Percentiles rank a stretch among this genome's conserved stretches.
Evolutionary conservation across 2,888 invertebrate genomes (phyloP).

Genomic region (Chouioia cunea): DNA sequence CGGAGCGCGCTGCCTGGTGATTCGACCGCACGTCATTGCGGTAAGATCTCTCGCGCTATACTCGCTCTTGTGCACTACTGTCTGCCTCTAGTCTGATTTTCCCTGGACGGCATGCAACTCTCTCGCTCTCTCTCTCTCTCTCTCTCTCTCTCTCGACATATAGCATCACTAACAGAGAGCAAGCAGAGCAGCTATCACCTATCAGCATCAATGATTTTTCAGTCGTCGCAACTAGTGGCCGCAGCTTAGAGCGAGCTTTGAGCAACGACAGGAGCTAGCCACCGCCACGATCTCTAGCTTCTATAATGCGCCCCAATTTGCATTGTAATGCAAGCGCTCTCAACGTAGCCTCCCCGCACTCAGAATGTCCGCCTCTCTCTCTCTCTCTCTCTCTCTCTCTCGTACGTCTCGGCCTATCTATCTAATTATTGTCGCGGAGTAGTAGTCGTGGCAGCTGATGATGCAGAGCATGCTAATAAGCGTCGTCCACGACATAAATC

Average conservation of each 20-base stretch:
- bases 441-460: conserved; percentile 56
- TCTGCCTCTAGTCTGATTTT: conserved; percentile 39
- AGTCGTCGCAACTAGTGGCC: too few relatives aligned
- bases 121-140: conserved; percentile 17
- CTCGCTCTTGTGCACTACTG: neutral
- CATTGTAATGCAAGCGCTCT: conserved; percentile 45
- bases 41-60: conserved; percentile 61
- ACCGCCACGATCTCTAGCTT: conserved; percentile 18
- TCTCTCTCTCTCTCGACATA: conserved; percentile 30
- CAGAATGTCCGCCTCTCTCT: neutral
- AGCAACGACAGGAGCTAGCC: too few relatives aligned
- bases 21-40: conserved; percentile 68
- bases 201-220: too few relatives aligned
- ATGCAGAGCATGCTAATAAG: conserved; percentile 70
- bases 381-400: too few relatives aligned
- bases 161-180: too few relatives aligned
- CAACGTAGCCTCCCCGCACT: conserved; percentile 15
- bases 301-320: too few relatives aligned
- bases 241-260: too few relatives aligned
- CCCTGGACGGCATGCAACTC: conserved; percentile 18
- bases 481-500: conserved; percentile 46
- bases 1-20: conserved; percentile 59
- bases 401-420: conserved; percentile 60
- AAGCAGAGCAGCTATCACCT: too few relatives aligned
- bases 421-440: conserved; percentile 68